Evolutionary conservation across 2,113 vertebrate genomes (phyloP).

Genomic region (Garra rufa): DNA sequence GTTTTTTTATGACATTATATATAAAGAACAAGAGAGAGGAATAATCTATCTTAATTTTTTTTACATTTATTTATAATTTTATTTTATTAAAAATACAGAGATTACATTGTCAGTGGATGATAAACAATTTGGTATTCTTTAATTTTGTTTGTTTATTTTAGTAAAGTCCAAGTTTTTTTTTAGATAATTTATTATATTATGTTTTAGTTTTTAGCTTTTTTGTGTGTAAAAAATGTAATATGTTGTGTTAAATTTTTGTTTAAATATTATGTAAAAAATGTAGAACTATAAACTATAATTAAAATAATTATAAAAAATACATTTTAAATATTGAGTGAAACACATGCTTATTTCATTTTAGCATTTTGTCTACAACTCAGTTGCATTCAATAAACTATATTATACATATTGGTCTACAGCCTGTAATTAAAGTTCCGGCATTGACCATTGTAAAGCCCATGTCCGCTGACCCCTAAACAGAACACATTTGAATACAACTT

Average conservation of each 20-base stretch:
- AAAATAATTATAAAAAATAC: background rate
- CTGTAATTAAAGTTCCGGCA: background rate
- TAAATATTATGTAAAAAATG: background rate
- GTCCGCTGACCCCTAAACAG: background rate
- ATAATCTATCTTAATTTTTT: too few relatives aligned
- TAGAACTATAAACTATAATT: background rate
- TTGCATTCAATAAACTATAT: background rate
- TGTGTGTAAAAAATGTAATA: background rate
- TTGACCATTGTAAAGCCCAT: background rate
- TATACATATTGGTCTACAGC: background rate
- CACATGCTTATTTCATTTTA: background rate
- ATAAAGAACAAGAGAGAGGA: too few relatives aligned
- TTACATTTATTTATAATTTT: background rate
- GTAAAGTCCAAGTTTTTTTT: background rate
- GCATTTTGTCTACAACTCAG: background rate
- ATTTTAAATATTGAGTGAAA: background rate
- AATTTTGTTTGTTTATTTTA: background rate
- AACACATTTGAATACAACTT: conserved; percentile 28
- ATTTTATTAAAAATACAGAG: background rate
- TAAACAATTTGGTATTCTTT: background rate
- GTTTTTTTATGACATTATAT: too few relatives aligned
- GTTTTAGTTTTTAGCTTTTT: background rate
- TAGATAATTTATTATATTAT: background rate
- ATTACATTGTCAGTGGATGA: background rate
- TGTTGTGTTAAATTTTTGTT: background rate